These are phyloP conservation scores for Tauraco hartlaubi DNA, from an alignment of 2,797 vertebrate species.

Conservation along the genomic window DNA sequence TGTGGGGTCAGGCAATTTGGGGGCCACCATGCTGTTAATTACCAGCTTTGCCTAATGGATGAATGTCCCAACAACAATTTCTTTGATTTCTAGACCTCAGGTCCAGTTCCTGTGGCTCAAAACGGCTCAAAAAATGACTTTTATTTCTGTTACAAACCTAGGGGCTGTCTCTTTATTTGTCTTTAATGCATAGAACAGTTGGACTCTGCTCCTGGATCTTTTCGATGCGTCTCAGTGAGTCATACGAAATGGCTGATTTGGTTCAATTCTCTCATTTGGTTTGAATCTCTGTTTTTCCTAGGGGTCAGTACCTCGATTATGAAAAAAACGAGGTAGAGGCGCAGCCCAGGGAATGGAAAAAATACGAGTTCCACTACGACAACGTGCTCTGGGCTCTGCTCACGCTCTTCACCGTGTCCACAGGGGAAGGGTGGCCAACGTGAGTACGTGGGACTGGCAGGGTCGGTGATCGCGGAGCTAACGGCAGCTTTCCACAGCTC, in stretches of 20 bases:
- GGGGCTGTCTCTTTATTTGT: neutral
- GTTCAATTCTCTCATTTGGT: neutral
- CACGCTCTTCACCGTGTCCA: slow-evolving; percentile 96
- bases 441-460: slow-evolving; percentile 74
- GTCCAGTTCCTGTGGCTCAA: neutral
- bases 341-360: slow-evolving; percentile 92
- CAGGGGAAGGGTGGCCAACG: slow-evolving; percentile 97
- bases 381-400: slow-evolving; percentile 97
- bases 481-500: neutral
- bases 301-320: slow-evolving; percentile 95
- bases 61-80: neutral
- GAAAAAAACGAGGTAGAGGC: slow-evolving; percentile 91
- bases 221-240: neutral
- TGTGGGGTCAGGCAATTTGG: neutral
- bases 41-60: neutral
- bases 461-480: neutral
- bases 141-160: neutral
- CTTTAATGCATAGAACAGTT: neutral
- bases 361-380: slow-evolving; percentile 98
- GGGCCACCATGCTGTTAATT: neutral
- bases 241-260: neutral
- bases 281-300: slow-evolving; percentile 53
- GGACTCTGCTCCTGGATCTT: neutral
- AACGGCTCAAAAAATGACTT: neutral
- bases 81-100: neutral